Evolutionary conservation across 37 sponge, comb jelly and placozoan species (phyloP).

Genomic region (Hexactinellida sp.): DNA sequence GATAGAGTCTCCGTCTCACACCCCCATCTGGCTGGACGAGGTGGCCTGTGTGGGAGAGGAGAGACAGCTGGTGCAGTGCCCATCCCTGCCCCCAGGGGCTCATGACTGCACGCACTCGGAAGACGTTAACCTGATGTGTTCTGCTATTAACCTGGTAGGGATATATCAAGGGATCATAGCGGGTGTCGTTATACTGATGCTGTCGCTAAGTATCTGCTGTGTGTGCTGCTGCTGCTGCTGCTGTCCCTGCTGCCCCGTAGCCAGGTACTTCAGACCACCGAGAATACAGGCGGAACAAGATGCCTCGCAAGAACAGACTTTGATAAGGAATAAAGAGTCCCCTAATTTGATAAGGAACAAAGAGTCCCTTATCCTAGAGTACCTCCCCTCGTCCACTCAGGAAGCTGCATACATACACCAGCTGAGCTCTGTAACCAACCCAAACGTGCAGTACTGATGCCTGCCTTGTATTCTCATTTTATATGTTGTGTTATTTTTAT

Average conservation of each 20-base stretch:
- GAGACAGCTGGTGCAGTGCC: background rate
- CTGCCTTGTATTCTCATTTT: no score
- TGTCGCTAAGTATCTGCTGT: background rate
- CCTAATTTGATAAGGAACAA: background rate
- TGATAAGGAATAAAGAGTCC: background rate
- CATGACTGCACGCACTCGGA: background rate
- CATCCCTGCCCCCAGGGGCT: background rate
- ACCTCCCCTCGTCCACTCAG: background rate
- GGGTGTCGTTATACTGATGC: background rate
- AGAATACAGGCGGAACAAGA: background rate
- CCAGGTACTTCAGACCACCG: background rate
- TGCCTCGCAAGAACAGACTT: no score
- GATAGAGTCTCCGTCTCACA: background rate
- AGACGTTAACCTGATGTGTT: conserved; percentile 1
- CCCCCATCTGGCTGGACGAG: background rate
- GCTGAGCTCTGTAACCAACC: background rate
- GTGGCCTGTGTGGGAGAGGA: background rate
- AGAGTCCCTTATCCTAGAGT: background rate
- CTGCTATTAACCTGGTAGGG: background rate
- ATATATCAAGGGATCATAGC: background rate
- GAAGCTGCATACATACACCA: background rate
- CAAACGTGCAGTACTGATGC: no score
- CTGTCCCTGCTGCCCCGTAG: background rate
- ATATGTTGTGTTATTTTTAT: no score
- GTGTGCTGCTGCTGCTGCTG: background rate